Evolutionary conservation across 2,888 invertebrate genomes (phyloP).

Genomic region (Drosophila pseudotalamancana): DNA sequence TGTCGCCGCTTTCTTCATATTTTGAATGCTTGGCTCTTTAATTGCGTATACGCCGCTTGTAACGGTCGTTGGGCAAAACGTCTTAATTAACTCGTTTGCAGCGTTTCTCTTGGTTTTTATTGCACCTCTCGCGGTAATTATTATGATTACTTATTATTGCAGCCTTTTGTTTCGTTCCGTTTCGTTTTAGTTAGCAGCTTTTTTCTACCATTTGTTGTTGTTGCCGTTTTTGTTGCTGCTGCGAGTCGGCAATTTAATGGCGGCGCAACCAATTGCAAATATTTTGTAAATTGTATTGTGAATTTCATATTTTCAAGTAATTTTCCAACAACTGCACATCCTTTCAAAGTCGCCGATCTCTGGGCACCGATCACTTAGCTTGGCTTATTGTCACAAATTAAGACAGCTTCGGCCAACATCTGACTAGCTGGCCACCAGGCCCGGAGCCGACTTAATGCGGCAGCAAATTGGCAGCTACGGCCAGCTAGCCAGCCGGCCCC

Average conservation of each 20-base stretch:
- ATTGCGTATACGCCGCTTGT: constrained; percentile 75
- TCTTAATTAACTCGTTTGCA: constrained; percentile 71
- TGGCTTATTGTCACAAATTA: constrained; percentile 77
- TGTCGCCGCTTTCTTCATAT: constrained; percentile 73
- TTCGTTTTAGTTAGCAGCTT: constrained; percentile 47
- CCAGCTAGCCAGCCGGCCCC: constrained; percentile 28
- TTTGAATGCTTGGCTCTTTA: constrained; percentile 66
- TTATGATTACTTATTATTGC: constrained; percentile 76
- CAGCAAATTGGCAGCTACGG: constrained; percentile 58
- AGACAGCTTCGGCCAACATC: constrained; percentile 42
- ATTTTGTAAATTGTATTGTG: constrained; percentile 72
- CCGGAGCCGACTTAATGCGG: constrained; percentile 31
- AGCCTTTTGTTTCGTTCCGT: constrained; percentile 70
- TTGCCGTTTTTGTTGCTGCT: constrained; percentile 15
- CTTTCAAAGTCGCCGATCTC: constrained; percentile 59
- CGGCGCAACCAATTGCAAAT: constrained; percentile 75
- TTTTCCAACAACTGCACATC: constrained; percentile 59
- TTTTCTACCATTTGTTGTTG: constrained; percentile 5
- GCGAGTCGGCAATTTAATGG: constrained; percentile 69
- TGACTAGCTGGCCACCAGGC: constrained; percentile 19
- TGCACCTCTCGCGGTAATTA: constrained; percentile 68
- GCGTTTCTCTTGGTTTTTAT: constrained; percentile 62
- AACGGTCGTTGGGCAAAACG: constrained; percentile 76
- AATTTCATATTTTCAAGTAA: constrained; percentile 69
- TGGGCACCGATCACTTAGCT: constrained; percentile 28